Percentiles rank a stretch among this genome's conserved stretches.
Conservation (phyloP, 2,113 vertebrate species). For the Cariama cristata region DNA sequence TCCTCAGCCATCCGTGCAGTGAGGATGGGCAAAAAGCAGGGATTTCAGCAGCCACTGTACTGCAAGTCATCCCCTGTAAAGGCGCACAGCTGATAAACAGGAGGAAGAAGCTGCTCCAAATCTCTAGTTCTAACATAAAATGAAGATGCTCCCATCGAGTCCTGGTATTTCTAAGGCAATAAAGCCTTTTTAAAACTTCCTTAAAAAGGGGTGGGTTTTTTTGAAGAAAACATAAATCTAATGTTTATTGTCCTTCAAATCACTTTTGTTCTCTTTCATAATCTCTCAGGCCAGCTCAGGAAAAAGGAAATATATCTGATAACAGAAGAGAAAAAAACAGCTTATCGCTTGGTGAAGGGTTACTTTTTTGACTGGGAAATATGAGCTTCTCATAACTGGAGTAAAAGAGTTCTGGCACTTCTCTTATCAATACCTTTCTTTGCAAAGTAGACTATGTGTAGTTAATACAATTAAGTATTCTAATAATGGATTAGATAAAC, state of each 20-base stretch:
- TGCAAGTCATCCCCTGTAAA: neutral
- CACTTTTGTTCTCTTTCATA: neutral
- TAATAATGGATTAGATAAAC: neutral
- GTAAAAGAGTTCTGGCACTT: neutral
- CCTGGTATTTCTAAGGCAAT: neutral
- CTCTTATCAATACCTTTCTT: neutral
- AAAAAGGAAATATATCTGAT: neutral
- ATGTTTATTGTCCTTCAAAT: neutral
- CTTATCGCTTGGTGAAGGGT: neutral
- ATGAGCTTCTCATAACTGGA: neutral
- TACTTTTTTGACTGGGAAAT: neutral
- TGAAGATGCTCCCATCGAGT: neutral
- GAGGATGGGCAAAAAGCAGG: neutral
- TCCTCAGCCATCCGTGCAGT: fast-evolving
- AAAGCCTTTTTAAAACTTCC: neutral
- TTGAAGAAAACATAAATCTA: neutral
- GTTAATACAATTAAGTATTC: neutral
- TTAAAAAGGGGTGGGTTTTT: fast-evolving
- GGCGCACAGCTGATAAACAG: neutral
- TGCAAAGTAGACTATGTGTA: neutral
- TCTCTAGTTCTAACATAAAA: neutral
- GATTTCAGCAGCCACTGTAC: neutral
- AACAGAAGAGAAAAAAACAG: neutral
- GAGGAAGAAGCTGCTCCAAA: neutral
- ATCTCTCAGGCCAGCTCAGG: neutral